Base-by-base conservation (phyloP, 1,140 invertebrate species). In the Gerris buenoi region DNA sequence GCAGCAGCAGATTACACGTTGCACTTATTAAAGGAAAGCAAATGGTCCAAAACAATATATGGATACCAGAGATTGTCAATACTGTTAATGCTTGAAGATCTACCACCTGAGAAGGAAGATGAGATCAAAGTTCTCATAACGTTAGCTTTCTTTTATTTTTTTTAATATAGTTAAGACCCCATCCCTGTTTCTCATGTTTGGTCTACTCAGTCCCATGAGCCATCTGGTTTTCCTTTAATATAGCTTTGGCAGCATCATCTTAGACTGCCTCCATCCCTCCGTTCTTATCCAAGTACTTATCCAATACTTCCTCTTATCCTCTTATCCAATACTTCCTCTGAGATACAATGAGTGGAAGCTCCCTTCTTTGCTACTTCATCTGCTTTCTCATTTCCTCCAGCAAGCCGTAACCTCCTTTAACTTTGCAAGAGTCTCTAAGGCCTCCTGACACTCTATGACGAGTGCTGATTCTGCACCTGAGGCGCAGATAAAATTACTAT, bases 1-100 rank as follows among this genome's bases (percentile, higher is more conserved):
- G 79, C 88, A 72, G 88, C 90, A 10, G 78, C 85, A 46, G 78
- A 82, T 27, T 93, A 88, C 78, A 88, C 91, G 0, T 81, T 83
- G 26, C 81, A 80, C 61, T 77, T 97, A 22, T 78, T 87, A 2
- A 80, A 86, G 66, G 84, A 92, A 70, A 95, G 91, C 72, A 86
- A 87, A 59, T 98, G 94, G 95, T 97, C 93, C 0, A 83, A 85
- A 25, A 91, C 91, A 0, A 90, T 93, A 33, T 97, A 96, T 76
- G 85, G 86, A 60, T 98, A 96, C 76, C 88, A 93, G 71, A 88
- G 90, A 75, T 91, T 90, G 15, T 85, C 86, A 1, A 85, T 92
- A 72, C 81, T 94, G 72, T 81, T 87, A 63, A 90, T 93, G 86
- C 80, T 81, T 25, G 80, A 81, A 58, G 79, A 83, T 1, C 77